Conservation (phyloP, 2,113 vertebrate genomes). For the Myrmecophaga tridactyla region DNA sequence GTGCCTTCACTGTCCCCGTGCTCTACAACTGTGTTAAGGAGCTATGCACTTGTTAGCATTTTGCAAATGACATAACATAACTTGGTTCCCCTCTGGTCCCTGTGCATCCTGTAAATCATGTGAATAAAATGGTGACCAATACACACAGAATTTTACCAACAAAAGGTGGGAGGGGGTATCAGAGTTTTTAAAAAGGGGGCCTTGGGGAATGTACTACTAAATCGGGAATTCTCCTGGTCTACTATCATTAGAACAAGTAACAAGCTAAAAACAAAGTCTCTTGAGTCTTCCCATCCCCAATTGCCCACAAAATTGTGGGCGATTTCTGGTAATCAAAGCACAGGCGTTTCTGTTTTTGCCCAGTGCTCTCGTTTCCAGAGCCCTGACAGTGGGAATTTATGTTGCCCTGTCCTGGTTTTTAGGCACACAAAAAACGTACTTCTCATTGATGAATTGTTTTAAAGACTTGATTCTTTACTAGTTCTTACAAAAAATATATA, state of each 20-base stretch:
- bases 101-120: slow-evolving; percentile 86
- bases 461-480: slow-evolving; percentile 93
- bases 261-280: slow-evolving; percentile 93
- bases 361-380: slow-evolving; percentile 84
- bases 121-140: slow-evolving; percentile 88
- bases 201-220: slow-evolving; percentile 83
- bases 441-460: slow-evolving; percentile 88
- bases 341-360: slow-evolving; percentile 92
- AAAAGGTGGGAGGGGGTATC: slow-evolving; percentile 77
- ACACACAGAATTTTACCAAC: slow-evolving; percentile 83
- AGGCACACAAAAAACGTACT: slow-evolving; percentile 86
- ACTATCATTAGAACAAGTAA: slow-evolving; percentile 87
- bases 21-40: slow-evolving; percentile 95
- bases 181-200: slow-evolving; percentile 64
- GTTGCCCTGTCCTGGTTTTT: slow-evolving; percentile 83
- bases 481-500: slow-evolving; percentile 89
- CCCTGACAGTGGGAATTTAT: slow-evolving; percentile 85
- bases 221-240: slow-evolving; percentile 86
- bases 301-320: slow-evolving; percentile 78
- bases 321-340: slow-evolving; percentile 91
- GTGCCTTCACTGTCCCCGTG: slow-evolving; percentile 95
- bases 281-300: slow-evolving; percentile 80
- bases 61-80: slow-evolving; percentile 94
- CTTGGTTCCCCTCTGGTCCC: slow-evolving; percentile 88
- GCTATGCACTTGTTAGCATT: slow-evolving; percentile 93